Base-by-base conservation (phyloP, 2,113 vertebrate species). In the Ophiodon elongatus region DNA sequence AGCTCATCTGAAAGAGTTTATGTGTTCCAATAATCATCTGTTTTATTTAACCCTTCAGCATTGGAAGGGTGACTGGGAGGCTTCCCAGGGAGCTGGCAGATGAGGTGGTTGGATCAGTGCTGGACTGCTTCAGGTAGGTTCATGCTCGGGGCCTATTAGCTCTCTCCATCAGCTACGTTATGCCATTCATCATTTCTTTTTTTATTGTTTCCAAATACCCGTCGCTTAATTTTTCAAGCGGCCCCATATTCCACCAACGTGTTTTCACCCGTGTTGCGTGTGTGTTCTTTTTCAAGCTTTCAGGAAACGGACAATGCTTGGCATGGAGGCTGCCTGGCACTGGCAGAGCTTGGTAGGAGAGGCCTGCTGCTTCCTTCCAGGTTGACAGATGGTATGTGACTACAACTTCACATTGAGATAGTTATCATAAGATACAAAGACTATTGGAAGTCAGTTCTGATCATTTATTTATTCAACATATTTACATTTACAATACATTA, bases 241-340 rank as follows among this genome's bases (percentile, higher is more conserved):
- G 25, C 3, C 7, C 0, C 9, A 1, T 73, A 50, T 68, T 65
- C 3, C 19, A 23, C 6, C 19, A 6, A 43, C 4, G 39, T 54
- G 29, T n/a, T 39, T 74, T 66, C 2, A 68, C 21, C 3, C 9
- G 4, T 76, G 73, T 39, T 31, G 10, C 76, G 23, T 77, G 25
- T 72, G 21, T 78, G 27, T 64, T 77, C 5, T 39, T 62, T 59
- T 76, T 93, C 2, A 50, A 99, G 98, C 92, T 99, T 98, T 76
- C 97, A 98, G 93, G 98, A 99, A 88, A 98, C 97, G 0, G 97
- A 99, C 89, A 97, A 94, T 0, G 95, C 97, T 0, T 99, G 98
- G 98, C 98, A 99, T 1, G 98, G 98, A 0, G 98, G 98, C 47
- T 99, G 98, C 88, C 94, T 99, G 80, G 98, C 98, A 0, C 93